Percentiles rank a stretch among this genome's conserved stretches.
These are phyloP conservation scores for Bombus breviceps DNA, from an alignment of 1,140 invertebrate species.

Conservation along the genomic window DNA sequence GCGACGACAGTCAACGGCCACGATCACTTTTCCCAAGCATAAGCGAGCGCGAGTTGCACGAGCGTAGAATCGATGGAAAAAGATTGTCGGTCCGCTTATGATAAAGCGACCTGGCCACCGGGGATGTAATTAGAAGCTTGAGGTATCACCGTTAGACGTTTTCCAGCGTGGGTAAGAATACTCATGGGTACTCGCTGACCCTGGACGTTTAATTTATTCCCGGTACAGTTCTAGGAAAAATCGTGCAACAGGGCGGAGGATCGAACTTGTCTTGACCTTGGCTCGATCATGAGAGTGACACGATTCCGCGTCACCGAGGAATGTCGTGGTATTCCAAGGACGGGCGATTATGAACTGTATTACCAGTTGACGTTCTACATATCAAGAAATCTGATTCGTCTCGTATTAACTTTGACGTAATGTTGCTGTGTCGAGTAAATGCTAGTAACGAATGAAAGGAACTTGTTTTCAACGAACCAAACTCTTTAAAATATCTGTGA, in stretches of 20 bases:
- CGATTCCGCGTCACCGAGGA: conserved; percentile 24
- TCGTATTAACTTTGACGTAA: not conserved
- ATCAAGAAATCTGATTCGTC: conserved; percentile 1
- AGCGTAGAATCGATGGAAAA: not conserved
- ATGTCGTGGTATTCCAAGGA: conserved; percentile 48
- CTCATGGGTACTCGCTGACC: conserved; percentile 18
- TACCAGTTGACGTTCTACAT: conserved; percentile 3
- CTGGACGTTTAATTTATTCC: conserved; percentile 48
- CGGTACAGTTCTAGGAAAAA: conserved; percentile 3
- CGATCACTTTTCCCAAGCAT: conserved; percentile 4
- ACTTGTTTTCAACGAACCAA: not conserved
- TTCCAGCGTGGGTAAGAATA: conserved; percentile 29
- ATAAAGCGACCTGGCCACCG: not conserved
- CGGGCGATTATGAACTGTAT: conserved; percentile 6
- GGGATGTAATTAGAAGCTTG: conserved; percentile 6
- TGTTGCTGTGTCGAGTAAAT: too few species aligned
- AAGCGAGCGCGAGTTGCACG: not conserved
- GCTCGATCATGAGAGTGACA: conserved; percentile 55
- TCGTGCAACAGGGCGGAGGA: conserved; percentile 1
- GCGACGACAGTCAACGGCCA: conserved; percentile 2
- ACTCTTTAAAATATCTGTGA: too few species aligned
- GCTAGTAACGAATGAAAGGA: not conserved
- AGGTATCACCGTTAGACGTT: conserved; percentile 31
- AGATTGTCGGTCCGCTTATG: not conserved
- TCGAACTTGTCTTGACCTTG: conserved; percentile 38